phyloP scores from a whole-genome alignment of 2,888 invertebrate genomes.

The Anagyrus pseudococci region DNA sequence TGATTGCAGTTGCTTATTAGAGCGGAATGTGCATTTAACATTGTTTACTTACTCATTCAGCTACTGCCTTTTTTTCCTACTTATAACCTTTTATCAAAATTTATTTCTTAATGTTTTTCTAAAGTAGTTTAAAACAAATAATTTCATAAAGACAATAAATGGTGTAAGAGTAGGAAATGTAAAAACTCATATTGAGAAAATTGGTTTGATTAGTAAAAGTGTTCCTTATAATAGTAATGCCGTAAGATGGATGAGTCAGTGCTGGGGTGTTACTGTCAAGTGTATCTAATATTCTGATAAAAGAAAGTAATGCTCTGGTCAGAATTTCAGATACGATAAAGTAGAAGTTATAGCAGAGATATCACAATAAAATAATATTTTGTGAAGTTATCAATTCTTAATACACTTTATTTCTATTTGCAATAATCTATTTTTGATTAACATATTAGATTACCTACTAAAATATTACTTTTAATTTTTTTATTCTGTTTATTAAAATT shows the following conservation, averaged over 20 bases:
- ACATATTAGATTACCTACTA: too few relatives aligned
- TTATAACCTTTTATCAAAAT: background rate
- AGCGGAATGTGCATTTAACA: background rate
- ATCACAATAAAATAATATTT: background rate
- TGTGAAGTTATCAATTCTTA: background rate
- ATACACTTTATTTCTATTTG: background rate
- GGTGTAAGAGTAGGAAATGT: background rate
- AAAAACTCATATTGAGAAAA: slow-evolving; percentile 15
- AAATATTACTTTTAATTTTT: background rate
- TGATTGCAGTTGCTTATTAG: background rate
- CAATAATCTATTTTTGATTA: slow-evolving; percentile 18
- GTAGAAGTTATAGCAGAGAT: background rate
- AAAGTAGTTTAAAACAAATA: too few relatives aligned
- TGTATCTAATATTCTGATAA: slow-evolving; percentile 29
- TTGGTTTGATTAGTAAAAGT: slow-evolving; percentile 22
- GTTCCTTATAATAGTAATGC: slow-evolving; percentile 21
- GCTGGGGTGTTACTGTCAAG: slow-evolving; percentile 19
- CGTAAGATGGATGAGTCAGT: slow-evolving; percentile 33
- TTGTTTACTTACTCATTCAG: too few relatives aligned
- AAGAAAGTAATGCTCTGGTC: slow-evolving; percentile 2
- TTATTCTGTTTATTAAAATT: background rate
- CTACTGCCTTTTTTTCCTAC: background rate
- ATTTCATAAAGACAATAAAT: background rate
- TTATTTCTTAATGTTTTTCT: background rate
- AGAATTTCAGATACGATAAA: background rate